Percentiles rank a stretch among this genome's conserved stretches.
Conservation (phyloP, 2,888 invertebrate species). For the Schizaphis graminum region DNA sequence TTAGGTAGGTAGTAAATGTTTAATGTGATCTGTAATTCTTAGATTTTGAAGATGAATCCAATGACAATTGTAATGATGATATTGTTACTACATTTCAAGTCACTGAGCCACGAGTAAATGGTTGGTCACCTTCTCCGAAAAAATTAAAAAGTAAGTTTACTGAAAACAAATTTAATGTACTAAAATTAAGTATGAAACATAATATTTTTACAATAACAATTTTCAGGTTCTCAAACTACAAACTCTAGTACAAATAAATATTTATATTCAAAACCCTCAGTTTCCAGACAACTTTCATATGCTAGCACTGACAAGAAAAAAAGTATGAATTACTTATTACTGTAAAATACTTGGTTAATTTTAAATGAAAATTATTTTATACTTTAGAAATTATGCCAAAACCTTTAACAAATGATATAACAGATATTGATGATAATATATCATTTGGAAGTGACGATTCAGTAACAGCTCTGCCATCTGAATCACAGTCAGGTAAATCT, state of each 20-base stretch:
- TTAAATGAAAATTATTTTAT: background rate
- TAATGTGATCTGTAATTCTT: background rate
- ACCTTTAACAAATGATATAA: too few relatives aligned
- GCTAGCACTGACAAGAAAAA: background rate
- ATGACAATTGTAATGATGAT: background rate
- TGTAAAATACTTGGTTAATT: background rate
- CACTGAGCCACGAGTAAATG: background rate
- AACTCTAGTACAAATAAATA: background rate
- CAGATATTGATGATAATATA: too few relatives aligned
- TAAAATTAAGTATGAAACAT: background rate
- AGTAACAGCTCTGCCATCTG: too few relatives aligned
- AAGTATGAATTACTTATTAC: background rate
- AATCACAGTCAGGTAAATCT: too few relatives aligned
- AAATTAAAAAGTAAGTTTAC: background rate
- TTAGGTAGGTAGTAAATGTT: background rate
- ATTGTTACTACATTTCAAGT: background rate
- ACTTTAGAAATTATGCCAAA: too few relatives aligned
- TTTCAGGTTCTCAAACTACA: background rate
- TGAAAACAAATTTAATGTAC: background rate
- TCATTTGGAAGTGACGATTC: too few relatives aligned
- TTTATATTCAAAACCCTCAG: background rate
- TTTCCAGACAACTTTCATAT: background rate
- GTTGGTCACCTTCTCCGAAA: conserved; percentile 17
- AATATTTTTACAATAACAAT: background rate
- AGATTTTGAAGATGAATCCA: background rate